Percentiles rank a stretch among this genome's conserved stretches.
phyloP scores from a whole-genome alignment of 2,888 invertebrate genomes.

The Polyploca ridens region DNA sequence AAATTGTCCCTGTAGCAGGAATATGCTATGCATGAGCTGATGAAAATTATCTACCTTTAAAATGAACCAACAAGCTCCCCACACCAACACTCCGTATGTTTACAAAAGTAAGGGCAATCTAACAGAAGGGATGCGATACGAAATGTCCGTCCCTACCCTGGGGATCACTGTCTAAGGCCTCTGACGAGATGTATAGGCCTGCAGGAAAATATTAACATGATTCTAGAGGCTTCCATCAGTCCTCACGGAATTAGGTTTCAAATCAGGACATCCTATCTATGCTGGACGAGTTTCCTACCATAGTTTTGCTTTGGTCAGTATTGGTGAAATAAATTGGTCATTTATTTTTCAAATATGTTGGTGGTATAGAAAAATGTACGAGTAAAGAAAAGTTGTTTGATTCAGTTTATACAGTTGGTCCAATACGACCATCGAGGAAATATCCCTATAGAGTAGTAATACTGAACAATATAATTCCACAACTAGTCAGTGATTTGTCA shows the following conservation, averaged over 20 bases:
- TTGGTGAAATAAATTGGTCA: background rate
- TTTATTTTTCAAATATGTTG: background rate
- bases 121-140: constrained; percentile 62
- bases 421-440: too few relatives aligned
- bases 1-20: too few relatives aligned
- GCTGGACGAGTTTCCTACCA: background rate
- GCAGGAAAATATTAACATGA: constrained; percentile 56
- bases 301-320: background rate
- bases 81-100: constrained; percentile 27
- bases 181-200: constrained; percentile 48
- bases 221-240: constrained; percentile 28
- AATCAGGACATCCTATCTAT: constrained; percentile 5
- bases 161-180: constrained; percentile 49
- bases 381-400: too few relatives aligned
- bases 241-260: constrained; percentile 33
- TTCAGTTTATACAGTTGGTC: too few relatives aligned
- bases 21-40: too few relatives aligned
- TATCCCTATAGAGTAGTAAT: too few relatives aligned
- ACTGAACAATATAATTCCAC: too few relatives aligned
- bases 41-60: background rate
- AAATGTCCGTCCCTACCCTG: constrained; percentile 48
- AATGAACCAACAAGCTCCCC: constrained; percentile 17
- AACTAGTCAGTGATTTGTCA: too few relatives aligned
- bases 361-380: too few relatives aligned
- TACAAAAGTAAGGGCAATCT: constrained; percentile 52